Conservation (phyloP, 1,140 invertebrate species). For the Mycetomoellerius zeteki region DNA sequence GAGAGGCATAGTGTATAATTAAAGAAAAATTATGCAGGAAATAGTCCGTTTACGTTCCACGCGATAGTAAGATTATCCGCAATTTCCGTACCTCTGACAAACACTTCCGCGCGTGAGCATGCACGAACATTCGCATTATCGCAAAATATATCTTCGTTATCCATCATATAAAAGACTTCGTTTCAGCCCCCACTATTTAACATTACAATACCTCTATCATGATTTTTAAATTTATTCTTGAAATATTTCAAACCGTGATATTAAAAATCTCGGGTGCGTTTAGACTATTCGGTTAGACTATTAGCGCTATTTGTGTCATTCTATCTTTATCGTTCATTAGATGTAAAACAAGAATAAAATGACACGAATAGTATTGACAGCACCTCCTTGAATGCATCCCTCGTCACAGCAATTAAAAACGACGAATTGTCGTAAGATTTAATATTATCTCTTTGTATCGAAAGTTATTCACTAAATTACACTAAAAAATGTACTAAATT, state of each 20-base stretch:
- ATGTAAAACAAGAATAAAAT: too few relatives aligned
- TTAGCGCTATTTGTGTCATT: too few relatives aligned
- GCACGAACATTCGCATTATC: slow-evolving; percentile 5
- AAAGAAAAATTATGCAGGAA: slow-evolving; percentile 48
- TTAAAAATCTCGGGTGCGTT: background rate
- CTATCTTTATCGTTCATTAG: too few relatives aligned
- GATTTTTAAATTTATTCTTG: background rate
- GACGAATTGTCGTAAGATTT: background rate
- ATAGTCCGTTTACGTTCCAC: slow-evolving; percentile 33
- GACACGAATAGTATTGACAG: too few relatives aligned
- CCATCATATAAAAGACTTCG: background rate
- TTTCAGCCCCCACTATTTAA: background rate
- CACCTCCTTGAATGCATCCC: too few relatives aligned
- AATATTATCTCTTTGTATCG: background rate
- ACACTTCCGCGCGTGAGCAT: slow-evolving; percentile 12
- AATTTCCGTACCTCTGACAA: slow-evolving; percentile 15
- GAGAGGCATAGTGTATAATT: slow-evolving; percentile 20
- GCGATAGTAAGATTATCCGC: slow-evolving; percentile 24
- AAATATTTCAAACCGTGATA: background rate
- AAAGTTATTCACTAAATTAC: too few relatives aligned
- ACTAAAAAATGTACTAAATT: too few relatives aligned
- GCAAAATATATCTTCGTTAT: background rate
- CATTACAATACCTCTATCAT: background rate
- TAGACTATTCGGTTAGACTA: too few relatives aligned
- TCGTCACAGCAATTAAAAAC: background rate